Evolutionary conservation across 1,140 invertebrate genomes (phyloP), one percentile per base, ranked within the genome.

Genomic region (Magallana angulata): DNA sequence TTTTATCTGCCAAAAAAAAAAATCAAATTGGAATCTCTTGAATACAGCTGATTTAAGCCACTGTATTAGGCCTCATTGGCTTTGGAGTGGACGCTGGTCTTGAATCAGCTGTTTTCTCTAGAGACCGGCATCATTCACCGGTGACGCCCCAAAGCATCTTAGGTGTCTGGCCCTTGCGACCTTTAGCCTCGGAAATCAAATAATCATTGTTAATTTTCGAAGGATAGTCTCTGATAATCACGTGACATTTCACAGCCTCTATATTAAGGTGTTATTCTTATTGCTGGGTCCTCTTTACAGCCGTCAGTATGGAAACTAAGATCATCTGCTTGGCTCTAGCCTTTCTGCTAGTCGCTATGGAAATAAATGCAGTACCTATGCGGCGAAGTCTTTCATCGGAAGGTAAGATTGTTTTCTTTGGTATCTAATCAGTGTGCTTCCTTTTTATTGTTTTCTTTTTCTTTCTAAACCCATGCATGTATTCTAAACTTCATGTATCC

Each of bases 351-450:
- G 24, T 76, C 24, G 24, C 24, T 30, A 18, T 76, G 68, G 68
- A 76, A 76, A 76, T 76, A 76, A 76, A 76, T 76, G 68, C 68
- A 7, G 68, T 76, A 3, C 68, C 68, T 12, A 30, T 76, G 5
- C 68, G 68, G 24, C 18, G 68, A 30, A 30, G 36, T 30, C 36
- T 30, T 30, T 36, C 24, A 2, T 4, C 36, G 68, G 68, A 76
- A 11, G 68, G 68, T 76, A 76, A 30, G 68, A 18, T 5, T 2
- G 5, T 48, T 48, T 48, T 48, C 36, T 48, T 48, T 48, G 36
- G 5, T 48, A 5, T 1, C 36, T 48, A 4, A 48, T 48, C 2
- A 4, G 36, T 5, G 36, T 48, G 36, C 36, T 48, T 48, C 36
- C 36, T 48, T 48, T 24, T 48, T 48, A 48, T 48, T 48, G 36